phyloP scores from a whole-genome alignment of 2,113 vertebrate species.

The Centrocercus urophasianus region DNA sequence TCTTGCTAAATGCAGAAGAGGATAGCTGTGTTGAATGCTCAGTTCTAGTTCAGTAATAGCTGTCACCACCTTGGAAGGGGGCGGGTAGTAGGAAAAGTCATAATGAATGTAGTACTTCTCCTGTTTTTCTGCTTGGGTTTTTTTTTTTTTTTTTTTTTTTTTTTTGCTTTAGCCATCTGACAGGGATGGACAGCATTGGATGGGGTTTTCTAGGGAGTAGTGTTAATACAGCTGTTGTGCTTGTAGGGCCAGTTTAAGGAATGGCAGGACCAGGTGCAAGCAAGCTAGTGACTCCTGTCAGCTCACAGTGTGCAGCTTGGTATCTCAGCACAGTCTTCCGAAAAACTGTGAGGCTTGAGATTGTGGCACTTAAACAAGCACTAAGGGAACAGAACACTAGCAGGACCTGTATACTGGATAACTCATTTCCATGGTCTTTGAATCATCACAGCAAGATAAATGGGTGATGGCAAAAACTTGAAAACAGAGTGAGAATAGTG shows the following conservation, averaged over 20 bases:
- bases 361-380: background rate
- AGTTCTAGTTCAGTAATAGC: background rate
- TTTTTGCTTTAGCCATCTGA: background rate
- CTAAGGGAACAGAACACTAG: background rate
- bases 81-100: background rate
- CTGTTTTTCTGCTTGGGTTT: background rate
- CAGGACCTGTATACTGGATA: background rate
- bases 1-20: background rate
- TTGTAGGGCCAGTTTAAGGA: background rate
- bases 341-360: background rate
- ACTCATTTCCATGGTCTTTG: background rate
- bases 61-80: background rate
- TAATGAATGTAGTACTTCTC: background rate
- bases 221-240: background rate
- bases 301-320: background rate
- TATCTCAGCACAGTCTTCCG: background rate
- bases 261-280: background rate
- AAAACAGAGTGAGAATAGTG: background rate
- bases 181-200: background rate
- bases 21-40: background rate
- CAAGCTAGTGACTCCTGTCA: background rate
- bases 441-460: background rate
- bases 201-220: background rate
- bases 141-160: no score
- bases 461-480: background rate